Percentiles rank a stretch among this genome's conserved stretches.
Evolutionary conservation across 2,113 vertebrate species (phyloP).

Genomic region (Elachura formosa): DNA sequence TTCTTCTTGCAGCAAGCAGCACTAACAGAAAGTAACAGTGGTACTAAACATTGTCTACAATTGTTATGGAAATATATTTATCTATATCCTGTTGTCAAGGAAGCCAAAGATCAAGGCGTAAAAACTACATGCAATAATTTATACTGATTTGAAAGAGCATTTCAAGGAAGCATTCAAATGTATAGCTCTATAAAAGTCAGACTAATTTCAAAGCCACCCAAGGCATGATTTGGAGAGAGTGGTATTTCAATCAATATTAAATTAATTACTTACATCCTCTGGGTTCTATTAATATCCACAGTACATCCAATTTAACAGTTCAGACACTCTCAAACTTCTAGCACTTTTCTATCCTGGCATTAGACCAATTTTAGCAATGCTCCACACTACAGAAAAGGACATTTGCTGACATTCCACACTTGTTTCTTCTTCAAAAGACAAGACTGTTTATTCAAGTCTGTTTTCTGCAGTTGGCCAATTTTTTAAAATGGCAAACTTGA

Average conservation of each 20-base stretch:
- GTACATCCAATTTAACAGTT: slow-evolving; percentile 10
- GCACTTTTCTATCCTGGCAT: not conserved
- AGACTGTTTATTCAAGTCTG: not conserved
- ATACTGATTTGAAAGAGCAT: slow-evolving; percentile 56
- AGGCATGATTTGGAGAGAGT: slow-evolving; percentile 18
- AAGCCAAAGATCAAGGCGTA: slow-evolving; percentile 67
- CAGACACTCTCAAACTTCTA: not conserved
- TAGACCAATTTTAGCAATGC: not conserved
- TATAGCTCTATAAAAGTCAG: slow-evolving; percentile 27
- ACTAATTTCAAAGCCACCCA: slow-evolving; percentile 11
- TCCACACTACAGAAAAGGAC: not conserved
- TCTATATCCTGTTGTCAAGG: slow-evolving; percentile 66
- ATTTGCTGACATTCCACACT: not conserved
- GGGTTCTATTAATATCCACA: slow-evolving; percentile 43
- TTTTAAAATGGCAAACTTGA: not conserved
- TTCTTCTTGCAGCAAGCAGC: slow-evolving; percentile 41
- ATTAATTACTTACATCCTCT: slow-evolving; percentile 51
- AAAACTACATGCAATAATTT: slow-evolving; percentile 36
- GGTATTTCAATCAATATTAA: slow-evolving; percentile 43
- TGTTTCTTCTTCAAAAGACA: not conserved
- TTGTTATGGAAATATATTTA: slow-evolving; percentile 72
- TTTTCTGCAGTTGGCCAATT: not conserved
- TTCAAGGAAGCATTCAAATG: slow-evolving; percentile 46
- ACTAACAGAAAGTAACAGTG: slow-evolving; percentile 33
- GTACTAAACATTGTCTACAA: slow-evolving; percentile 59